Base-by-base conservation (phyloP, 37 sponge, comb jelly and placozoan genomes). In the Haliclona indistincta region DNA sequence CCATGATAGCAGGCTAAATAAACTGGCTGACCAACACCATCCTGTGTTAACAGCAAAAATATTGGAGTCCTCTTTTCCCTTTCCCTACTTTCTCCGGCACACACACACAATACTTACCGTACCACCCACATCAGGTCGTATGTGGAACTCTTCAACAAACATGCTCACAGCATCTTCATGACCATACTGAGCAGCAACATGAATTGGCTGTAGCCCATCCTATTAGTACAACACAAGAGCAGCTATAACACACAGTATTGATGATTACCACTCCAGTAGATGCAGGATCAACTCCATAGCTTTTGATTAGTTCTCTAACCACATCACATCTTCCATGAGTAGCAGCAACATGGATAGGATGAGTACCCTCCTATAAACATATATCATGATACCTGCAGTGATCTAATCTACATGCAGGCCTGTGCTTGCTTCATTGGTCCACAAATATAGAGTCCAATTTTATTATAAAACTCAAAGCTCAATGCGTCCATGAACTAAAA, bases 161-260 rank as follows among this genome's bases (percentile, higher is more conserved):
- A 72, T 52, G 32, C 2, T 30, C 34, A 72, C 56, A 29, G 10
- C 56, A 29, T 55, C 56, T 54, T 72, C 73, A 13, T 54, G 73
- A 34, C 73, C 73, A 10, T 72, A 37, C 37, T 72, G 73, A 28
- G 73, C 73, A 29, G 73, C 73, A 54, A 44, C 4, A 38, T 72
- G 73, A 52, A 72, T 51, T 72, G 73, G 73, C 7, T 72, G 56
- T 38, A 72, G 56, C 4, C 73, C 73, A 72, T 72, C 25, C 73
- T 72, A 19, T 47, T 10, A 47, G 51, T 17, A 17, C 10, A 47
- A 47, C 51, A 47, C 15, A 47, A 47, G 15, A 47, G n/a, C n/a
- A n/a, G n/a, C n/a, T n/a, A n/a, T n/a, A n/a, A n/a, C n/a, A n/a
- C n/a, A n/a, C n/a, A n/a, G n/a, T n/a, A n/a, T n/a, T n/a, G n/a